Conservation (phyloP, 2,113 vertebrate genomes). For the Zeus faber region DNA sequence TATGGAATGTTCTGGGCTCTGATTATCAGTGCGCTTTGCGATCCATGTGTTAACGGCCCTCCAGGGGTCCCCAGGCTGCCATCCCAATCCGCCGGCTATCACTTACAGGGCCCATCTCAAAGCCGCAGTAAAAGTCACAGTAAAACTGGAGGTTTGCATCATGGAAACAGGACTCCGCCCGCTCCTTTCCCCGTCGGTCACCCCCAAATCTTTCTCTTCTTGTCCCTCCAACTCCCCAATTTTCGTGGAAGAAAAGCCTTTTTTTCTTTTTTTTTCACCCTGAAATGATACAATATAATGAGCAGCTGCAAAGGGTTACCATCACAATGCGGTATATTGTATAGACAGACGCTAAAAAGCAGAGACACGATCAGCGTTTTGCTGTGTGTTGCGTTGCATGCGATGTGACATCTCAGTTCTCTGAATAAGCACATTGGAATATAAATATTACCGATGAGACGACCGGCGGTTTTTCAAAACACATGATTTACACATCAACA, state of each 20-base stretch:
- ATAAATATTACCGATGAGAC: too few species aligned
- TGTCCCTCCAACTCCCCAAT: constrained; percentile 7
- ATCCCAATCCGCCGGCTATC: constrained; percentile 30
- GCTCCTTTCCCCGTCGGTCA: constrained; percentile 10
- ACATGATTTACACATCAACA: too few species aligned
- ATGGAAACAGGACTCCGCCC: constrained; percentile 48
- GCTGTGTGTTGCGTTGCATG: too few species aligned
- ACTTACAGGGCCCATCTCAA: constrained; percentile 34
- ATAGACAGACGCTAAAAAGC: too few species aligned
- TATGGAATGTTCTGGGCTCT: too few species aligned
- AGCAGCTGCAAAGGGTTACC: not conserved
- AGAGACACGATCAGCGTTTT: too few species aligned
- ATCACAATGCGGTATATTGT: too few species aligned
- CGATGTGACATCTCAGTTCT: too few species aligned
- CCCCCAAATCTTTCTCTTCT: not conserved
- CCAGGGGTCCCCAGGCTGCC: constrained; percentile 27
- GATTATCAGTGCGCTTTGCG: not conserved
- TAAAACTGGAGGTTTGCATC: constrained; percentile 55
- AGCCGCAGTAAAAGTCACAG: constrained; percentile 58
- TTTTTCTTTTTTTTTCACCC: too few species aligned
- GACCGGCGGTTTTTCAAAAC: too few species aligned
- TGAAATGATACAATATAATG: too few species aligned
- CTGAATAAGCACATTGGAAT: too few species aligned
- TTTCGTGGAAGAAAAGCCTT: not conserved
- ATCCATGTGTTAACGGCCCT: constrained; percentile 24